Percentiles rank a stretch among this genome's conserved stretches.
phyloP scores from a whole-genome alignment of 2,797 vertebrate genomes.

The Argya squamiceps region DNA sequence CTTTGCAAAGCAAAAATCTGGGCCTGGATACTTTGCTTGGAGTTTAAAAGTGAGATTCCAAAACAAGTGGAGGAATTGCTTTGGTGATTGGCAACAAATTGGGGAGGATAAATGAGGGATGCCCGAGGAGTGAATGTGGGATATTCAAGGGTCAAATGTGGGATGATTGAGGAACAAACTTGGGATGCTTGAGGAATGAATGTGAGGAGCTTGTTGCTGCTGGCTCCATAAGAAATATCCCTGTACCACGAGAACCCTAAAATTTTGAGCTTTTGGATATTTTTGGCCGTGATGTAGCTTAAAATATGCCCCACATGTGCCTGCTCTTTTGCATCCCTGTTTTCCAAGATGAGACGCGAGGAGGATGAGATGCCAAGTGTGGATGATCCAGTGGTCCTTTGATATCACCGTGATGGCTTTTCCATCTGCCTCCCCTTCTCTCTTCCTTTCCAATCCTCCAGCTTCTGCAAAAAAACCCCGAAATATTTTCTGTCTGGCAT shows the following conservation, averaged over 20 bases:
- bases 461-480: neutral
- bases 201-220: neutral
- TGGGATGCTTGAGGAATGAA: fast-evolving
- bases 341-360: neutral
- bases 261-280: neutral
- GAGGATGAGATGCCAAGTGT: neutral
- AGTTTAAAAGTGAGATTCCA: neutral
- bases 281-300: neutral
- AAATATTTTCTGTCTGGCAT: conserved; percentile 43
- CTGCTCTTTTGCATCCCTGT: neutral
- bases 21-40: neutral
- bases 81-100: fast-evolving
- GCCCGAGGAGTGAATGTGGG: neutral
- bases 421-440: neutral
- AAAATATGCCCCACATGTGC: neutral
- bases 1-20: neutral
- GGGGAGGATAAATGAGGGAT: neutral
- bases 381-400: neutral
- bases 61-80: neutral
- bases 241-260: neutral
- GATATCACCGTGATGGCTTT: neutral
- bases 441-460: neutral
- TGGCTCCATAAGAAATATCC: neutral
- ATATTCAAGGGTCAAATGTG: neutral
- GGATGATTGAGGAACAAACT: neutral